A percentile compares a stretch with the other conserved stretches of the same genome.
Evolutionary conservation across 2,797 vertebrate species (phyloP).

Genomic region (Geotria australis): DNA sequence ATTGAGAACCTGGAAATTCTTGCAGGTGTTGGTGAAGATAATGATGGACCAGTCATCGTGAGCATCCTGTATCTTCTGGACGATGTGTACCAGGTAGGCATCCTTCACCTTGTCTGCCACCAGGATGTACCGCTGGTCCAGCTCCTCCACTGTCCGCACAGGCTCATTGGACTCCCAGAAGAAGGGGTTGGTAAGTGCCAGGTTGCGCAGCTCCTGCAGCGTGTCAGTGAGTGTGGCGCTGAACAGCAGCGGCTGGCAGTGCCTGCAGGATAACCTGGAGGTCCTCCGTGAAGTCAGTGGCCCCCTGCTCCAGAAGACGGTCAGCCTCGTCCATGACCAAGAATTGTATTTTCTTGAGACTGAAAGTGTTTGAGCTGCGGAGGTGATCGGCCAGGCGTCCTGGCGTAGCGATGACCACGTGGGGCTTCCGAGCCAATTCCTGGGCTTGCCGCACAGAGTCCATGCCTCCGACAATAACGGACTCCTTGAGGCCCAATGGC

Average conservation of each 20-base stretch:
- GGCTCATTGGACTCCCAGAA: slow-evolving; percentile 57
- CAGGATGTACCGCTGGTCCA: slow-evolving; percentile 64
- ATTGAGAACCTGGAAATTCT: slow-evolving; percentile 60
- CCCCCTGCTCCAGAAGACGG: slow-evolving; percentile 59
- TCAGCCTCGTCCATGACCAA: slow-evolving; percentile 82
- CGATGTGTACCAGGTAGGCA: slow-evolving; percentile 52
- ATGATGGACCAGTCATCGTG: slow-evolving; percentile 68
- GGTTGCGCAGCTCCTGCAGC: slow-evolving; percentile 28
- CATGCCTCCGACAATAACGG: slow-evolving; percentile 69
- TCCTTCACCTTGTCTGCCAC: slow-evolving; percentile 76
- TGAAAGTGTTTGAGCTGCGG: too few relatives aligned
- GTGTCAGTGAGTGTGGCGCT: slow-evolving; percentile 72
- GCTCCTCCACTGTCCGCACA: slow-evolving; percentile 41
- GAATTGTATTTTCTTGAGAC: too few relatives aligned
- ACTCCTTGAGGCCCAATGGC: slow-evolving; percentile 52
- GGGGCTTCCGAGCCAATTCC: slow-evolving; percentile 49
- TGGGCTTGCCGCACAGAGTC: slow-evolving; percentile 59
- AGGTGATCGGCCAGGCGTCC: slow-evolving; percentile 68
- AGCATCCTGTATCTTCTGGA: slow-evolving; percentile 55
- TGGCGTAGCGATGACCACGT: slow-evolving; percentile 58
- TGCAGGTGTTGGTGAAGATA: slow-evolving; percentile 88
- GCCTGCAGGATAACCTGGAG: slow-evolving; percentile 41
- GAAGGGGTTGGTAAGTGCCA: slow-evolving; percentile 59
- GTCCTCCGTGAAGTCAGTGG: slow-evolving; percentile 55
- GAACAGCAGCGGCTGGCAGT: slow-evolving; percentile 45